These are phyloP conservation scores for Philopedon plagiatum DNA, from an alignment of 2,888 invertebrate species.

Conservation along the genomic window DNA sequence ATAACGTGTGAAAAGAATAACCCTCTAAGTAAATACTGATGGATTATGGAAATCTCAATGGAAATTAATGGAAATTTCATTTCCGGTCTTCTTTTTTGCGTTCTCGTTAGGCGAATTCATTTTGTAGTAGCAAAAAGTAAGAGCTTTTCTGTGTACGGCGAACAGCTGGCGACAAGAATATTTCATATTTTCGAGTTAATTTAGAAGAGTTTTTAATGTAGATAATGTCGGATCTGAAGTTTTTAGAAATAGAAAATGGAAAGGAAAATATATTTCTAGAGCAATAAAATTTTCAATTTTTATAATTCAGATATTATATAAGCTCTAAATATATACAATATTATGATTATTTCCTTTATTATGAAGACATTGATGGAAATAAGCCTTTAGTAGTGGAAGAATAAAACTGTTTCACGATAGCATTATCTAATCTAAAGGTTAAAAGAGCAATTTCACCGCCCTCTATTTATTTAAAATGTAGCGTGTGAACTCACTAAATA, in stretches of 20 bases:
- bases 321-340: too few species aligned
- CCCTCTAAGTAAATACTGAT: constrained; percentile 34
- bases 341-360: too few species aligned
- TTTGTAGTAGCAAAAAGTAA: constrained; percentile 34
- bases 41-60: constrained; percentile 37
- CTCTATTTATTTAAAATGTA: neutral
- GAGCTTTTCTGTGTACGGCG: constrained; percentile 30
- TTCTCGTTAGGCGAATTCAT: constrained; percentile 32
- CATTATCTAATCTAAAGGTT: too few species aligned
- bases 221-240: neutral
- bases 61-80: constrained; percentile 39
- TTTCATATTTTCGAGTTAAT: constrained; percentile 33
- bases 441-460: too few species aligned
- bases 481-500: neutral
- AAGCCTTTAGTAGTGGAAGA: too few species aligned
- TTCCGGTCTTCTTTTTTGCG: constrained; percentile 28
- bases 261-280: too few species aligned
- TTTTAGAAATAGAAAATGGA: constrained; percentile 4
- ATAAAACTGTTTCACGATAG: too few species aligned
- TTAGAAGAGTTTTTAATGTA: constrained; percentile 25
- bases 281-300: too few species aligned
- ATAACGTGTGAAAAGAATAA: constrained; percentile 35
- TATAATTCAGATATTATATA: too few species aligned
- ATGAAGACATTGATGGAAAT: too few species aligned
- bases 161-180: constrained; percentile 36